A percentile compares a stretch with the other conserved stretches of the same genome.
These are phyloP conservation scores for Vanessa tameamea DNA, from an alignment of 1,140 invertebrate genomes.

Conservation along the genomic window DNA sequence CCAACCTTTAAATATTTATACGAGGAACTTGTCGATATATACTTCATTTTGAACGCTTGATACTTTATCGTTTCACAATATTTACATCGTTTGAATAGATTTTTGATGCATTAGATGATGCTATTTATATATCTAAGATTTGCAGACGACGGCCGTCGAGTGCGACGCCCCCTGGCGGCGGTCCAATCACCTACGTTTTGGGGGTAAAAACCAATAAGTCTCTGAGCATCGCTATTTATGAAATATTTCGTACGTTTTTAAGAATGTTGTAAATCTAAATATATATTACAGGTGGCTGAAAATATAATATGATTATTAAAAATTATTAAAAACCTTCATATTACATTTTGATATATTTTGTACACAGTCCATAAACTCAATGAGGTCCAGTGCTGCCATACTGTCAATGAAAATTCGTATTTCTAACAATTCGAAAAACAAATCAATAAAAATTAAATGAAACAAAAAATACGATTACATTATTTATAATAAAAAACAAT, in stretches of 20 bases:
- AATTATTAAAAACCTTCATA: too few species aligned
- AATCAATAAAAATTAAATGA: too few species aligned
- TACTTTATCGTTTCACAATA: conserved; percentile 1
- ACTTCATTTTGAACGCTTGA: background rate
- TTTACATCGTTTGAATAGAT: background rate
- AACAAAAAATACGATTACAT: too few species aligned
- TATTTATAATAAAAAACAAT: too few species aligned
- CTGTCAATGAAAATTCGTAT: too few species aligned
- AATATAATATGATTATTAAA: background rate
- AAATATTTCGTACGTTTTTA: background rate
- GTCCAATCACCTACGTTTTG: conserved; percentile 42
- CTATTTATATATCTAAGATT: conserved; percentile 45
- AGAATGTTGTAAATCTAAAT: too few species aligned
- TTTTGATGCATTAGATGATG: conserved; percentile 12
- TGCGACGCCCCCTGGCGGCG: conserved; percentile 52
- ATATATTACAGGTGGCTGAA: background rate
- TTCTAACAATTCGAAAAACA: too few species aligned
- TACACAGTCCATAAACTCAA: too few species aligned
- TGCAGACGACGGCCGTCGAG: conserved; percentile 48
- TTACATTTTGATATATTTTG: too few species aligned
- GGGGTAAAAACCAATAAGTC: conserved; percentile 26
- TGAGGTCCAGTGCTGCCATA: too few species aligned
- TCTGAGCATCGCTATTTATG: conserved; percentile 7
- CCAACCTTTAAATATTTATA: conserved; percentile 13
- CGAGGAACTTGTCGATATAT: background rate